Evolutionary conservation across 2,888 invertebrate genomes (phyloP).

Genomic region (Ectobius pallidus): DNA sequence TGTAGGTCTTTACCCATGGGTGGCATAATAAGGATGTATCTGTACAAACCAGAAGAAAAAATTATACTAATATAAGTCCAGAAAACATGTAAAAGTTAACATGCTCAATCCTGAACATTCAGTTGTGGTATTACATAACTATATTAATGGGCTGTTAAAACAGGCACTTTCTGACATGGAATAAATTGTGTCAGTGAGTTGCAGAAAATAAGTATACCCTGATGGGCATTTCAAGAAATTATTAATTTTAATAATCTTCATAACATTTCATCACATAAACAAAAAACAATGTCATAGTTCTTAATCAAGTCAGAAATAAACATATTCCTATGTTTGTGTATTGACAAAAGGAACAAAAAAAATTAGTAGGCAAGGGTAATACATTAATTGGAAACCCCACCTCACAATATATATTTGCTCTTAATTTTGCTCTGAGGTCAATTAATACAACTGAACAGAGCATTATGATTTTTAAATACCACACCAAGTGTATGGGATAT

Average conservation of each 20-base stretch:
- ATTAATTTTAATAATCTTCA: neutral
- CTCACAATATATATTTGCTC: neutral
- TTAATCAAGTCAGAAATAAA: neutral
- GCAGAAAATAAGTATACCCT: constrained; percentile 6
- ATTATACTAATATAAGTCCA: no score
- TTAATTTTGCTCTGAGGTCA: neutral
- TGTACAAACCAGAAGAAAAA: no score
- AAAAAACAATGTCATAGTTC: neutral
- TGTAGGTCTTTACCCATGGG: no score
- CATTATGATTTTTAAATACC: neutral
- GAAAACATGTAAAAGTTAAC: no score
- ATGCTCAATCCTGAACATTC: no score
- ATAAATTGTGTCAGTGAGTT: neutral
- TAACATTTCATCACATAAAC: neutral
- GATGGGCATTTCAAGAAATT: neutral
- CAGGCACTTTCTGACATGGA: neutral
- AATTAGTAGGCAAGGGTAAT: neutral
- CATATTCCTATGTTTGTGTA: neutral
- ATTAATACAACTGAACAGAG: neutral
- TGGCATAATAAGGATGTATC: no score
- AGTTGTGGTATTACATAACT: no score
- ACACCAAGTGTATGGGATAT: constrained; percentile 24
- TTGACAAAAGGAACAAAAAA: neutral
- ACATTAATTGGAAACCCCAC: neutral
- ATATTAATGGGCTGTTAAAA: no score